Conservation (phyloP, 2,888 invertebrate genomes). For the Protophormia terraenovae region DNA sequence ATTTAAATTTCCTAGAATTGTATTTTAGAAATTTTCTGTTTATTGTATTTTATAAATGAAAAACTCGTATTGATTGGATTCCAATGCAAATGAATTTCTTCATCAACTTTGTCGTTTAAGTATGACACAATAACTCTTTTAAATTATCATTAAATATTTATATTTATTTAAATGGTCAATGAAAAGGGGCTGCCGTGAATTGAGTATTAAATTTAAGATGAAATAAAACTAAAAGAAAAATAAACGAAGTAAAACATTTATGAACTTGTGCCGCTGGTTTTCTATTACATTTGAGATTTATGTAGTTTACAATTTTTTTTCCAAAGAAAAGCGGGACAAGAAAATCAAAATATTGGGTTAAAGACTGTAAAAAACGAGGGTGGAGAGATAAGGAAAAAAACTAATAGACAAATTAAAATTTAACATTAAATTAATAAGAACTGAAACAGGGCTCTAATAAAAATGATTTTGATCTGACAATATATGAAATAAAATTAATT, state of each 20-base stretch:
- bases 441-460: no score
- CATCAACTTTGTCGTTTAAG: slow-evolving; percentile 15
- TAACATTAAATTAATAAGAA: background rate
- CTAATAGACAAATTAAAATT: no score
- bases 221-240: background rate
- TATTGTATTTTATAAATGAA: background rate
- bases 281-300: slow-evolving; percentile 68
- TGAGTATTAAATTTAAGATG: background rate
- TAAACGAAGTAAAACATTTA: slow-evolving; percentile 7
- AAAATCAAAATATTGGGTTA: background rate
- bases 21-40: background rate
- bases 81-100: slow-evolving; percentile 8
- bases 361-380: background rate
- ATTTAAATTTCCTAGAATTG: background rate
- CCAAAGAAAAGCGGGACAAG: slow-evolving; percentile 26
- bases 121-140: slow-evolving; percentile 59
- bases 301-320: slow-evolving; percentile 59
- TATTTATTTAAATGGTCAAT: slow-evolving; percentile 23
- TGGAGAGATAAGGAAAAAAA: background rate
- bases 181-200: slow-evolving; percentile 14
- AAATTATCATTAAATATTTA: slow-evolving; percentile 61
- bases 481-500: no score
- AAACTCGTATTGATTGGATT: slow-evolving; percentile 3
- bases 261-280: slow-evolving; percentile 58
- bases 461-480: no score